These are phyloP conservation scores for Drosophila imparisetae DNA, from an alignment of 2,888 invertebrate species.

Conservation along the genomic window DNA sequence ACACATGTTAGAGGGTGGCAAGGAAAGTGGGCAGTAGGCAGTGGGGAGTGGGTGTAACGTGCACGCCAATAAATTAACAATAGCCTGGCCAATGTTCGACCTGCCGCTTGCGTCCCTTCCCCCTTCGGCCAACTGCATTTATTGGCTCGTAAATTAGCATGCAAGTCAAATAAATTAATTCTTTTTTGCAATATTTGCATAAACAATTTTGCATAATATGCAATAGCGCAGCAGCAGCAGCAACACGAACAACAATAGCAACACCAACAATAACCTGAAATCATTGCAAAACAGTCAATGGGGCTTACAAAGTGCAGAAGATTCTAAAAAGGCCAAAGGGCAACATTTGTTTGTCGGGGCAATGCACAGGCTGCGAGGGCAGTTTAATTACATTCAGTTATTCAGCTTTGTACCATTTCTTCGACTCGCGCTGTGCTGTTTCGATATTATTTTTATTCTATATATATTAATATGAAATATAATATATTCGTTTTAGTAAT, in stretches of 20 bases:
- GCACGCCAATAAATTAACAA: slow-evolving; percentile 75
- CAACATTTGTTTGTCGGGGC: slow-evolving; percentile 33
- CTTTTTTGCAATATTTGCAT: slow-evolving; percentile 81
- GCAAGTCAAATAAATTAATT: slow-evolving; percentile 80
- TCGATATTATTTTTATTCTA: background rate
- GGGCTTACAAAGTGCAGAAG: slow-evolving; percentile 54
- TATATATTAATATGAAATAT: background rate
- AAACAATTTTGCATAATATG: slow-evolving; percentile 82
- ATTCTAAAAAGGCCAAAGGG: slow-evolving; percentile 59
- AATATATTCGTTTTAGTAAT: background rate
- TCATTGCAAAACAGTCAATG: slow-evolving; percentile 50
- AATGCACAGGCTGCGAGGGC: slow-evolving; percentile 29
- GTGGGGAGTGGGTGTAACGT: slow-evolving; percentile 19
- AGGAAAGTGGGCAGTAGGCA: background rate
- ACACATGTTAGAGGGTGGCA: slow-evolving; percentile 54
- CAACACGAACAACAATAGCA: slow-evolving; percentile 24
- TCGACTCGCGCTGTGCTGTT: background rate
- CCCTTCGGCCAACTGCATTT: slow-evolving; percentile 53
- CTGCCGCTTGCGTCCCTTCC: slow-evolving; percentile 6
- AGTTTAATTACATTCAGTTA: background rate
- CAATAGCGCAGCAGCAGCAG: slow-evolving; percentile 55
- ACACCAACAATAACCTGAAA: slow-evolving; percentile 43
- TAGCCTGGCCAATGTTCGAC: slow-evolving; percentile 55
- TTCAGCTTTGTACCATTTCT: background rate
- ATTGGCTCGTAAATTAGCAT: slow-evolving; percentile 79